Evolutionary conservation across 37 sponge, comb jelly and placozoan genomes (phyloP).

Genomic region (Axinella damicornis): DNA sequence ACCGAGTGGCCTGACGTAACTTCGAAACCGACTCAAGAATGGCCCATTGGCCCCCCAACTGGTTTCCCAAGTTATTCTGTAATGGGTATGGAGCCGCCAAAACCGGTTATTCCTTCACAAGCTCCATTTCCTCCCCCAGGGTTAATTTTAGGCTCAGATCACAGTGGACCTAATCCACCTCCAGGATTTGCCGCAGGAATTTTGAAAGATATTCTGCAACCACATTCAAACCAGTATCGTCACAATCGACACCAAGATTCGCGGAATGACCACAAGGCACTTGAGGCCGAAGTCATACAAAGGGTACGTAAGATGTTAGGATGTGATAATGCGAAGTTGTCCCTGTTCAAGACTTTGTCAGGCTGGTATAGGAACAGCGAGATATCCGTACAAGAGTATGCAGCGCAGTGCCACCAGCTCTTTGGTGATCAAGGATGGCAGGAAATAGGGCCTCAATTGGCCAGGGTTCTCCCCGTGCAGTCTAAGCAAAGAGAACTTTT

Average conservation of each 20-base stretch:
- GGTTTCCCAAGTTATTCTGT: too few relatives aligned
- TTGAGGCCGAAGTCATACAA: not conserved
- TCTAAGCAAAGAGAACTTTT: slow-evolving; percentile 20
- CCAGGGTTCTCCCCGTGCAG: slow-evolving; percentile 20
- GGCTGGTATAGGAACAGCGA: slow-evolving; percentile 43
- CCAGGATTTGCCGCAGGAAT: not conserved
- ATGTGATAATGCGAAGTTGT: slow-evolving; percentile 29
- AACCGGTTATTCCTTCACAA: too few relatives aligned
- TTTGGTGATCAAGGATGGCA: slow-evolving; percentile 31
- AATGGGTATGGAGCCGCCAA: too few relatives aligned
- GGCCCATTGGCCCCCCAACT: too few relatives aligned
- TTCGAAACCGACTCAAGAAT: too few relatives aligned
- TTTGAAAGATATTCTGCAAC: not conserved
- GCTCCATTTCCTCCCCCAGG: too few relatives aligned
- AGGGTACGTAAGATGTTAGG: slow-evolving; percentile 17
- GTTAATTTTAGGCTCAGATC: too few relatives aligned
- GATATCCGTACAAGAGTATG: slow-evolving; percentile 36
- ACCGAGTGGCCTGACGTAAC: not conserved
- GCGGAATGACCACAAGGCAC: too few relatives aligned
- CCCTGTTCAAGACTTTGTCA: slow-evolving; percentile 43
- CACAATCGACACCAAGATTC: not conserved
- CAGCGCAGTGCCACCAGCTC: slow-evolving; percentile 16
- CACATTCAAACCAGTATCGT: not conserved
- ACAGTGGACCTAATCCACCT: not conserved
- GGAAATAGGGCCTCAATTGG: slow-evolving; percentile 34